Base-by-base conservation (phyloP, 2,113 vertebrate species). In the Cygnus atratus region DNA sequence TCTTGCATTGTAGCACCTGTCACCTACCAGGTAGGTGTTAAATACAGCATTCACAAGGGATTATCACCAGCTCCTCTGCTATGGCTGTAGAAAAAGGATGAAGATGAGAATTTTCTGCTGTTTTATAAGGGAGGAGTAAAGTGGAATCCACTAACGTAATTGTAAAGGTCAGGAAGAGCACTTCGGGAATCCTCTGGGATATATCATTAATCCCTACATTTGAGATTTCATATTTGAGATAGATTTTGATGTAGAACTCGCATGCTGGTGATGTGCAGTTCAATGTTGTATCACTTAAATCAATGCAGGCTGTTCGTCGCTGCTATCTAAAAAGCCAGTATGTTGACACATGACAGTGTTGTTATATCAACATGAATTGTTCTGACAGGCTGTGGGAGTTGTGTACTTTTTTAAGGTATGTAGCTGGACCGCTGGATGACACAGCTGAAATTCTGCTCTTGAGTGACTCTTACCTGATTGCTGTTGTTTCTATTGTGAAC, bases 21-120 rank as follows among this genome's bases (percentile, higher is more conserved):
- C 92, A 90, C 44, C 87, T 90, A 37, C 82, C 57, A 84, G 80
- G 88, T 85, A 84, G 94, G 80, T 89, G 85, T 87, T 96, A 94
- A 96, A 88, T 85, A 39, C 63, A 87, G 59, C 76, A 22, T 94
- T 96, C 26, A 35, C n/a, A 85, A 48, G 37, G 79, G 83, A 91
- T 83, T 96, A 85, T 81, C 77, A 57, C 48, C 78, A 88, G 37
- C 88, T 93, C 35, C 81, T 92, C 76, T 91, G 22, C 12, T 37
- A 29, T 87, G 88, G 21, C 68, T 92, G 11, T 29, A 18, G 48
- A 77, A 90, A 48, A 62, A 83, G 70, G 76, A 88, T 48, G 35
- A 78, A 14, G 31, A 54, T 29, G 74, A 67, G 66, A 88, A 77
- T 59, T 66, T 90, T 80, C 55, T 75, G 48, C 70, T 78, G 24